Evolutionary conservation across 2,888 invertebrate species (phyloP).

Genomic region (Chloroclysta siterata): DNA sequence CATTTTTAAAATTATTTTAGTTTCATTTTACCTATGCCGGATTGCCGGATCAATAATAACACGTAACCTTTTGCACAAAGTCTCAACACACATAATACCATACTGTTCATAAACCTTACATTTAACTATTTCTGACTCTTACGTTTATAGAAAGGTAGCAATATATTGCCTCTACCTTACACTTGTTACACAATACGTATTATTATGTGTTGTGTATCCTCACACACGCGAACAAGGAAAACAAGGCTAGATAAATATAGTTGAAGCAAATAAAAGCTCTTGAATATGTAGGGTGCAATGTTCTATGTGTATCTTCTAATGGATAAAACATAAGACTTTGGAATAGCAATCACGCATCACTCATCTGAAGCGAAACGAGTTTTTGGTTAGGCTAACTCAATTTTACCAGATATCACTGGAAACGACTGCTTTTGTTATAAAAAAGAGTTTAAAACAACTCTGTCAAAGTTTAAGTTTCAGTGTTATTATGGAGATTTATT

Average conservation of each 20-base stretch:
- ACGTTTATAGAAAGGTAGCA: slow-evolving; percentile 33
- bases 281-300: slow-evolving; percentile 16
- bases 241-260: slow-evolving; percentile 35
- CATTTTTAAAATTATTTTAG: too few species aligned
- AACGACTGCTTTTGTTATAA: background rate
- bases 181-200: slow-evolving; percentile 44
- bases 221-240: slow-evolving; percentile 35
- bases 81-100: slow-evolving; percentile 28
- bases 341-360: slow-evolving; percentile 10
- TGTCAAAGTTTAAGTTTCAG: too few species aligned
- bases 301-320: slow-evolving; percentile 8
- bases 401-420: background rate
- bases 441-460: too few species aligned
- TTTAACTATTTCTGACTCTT: slow-evolving; percentile 45
- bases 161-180: slow-evolving; percentile 46
- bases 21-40: too few species aligned
- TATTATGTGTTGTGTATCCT: slow-evolving; percentile 19
- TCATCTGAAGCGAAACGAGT: slow-evolving; percentile 6
- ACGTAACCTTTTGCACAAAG: background rate
- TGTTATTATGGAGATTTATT: too few species aligned
- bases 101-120: slow-evolving; percentile 42
- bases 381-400: background rate
- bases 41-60: slow-evolving; percentile 6
- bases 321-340: slow-evolving; percentile 8
- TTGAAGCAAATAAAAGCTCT: slow-evolving; percentile 12